Base-by-base conservation (phyloP, 2,113 vertebrate genomes). In the Pterophyllum scalare region DNA sequence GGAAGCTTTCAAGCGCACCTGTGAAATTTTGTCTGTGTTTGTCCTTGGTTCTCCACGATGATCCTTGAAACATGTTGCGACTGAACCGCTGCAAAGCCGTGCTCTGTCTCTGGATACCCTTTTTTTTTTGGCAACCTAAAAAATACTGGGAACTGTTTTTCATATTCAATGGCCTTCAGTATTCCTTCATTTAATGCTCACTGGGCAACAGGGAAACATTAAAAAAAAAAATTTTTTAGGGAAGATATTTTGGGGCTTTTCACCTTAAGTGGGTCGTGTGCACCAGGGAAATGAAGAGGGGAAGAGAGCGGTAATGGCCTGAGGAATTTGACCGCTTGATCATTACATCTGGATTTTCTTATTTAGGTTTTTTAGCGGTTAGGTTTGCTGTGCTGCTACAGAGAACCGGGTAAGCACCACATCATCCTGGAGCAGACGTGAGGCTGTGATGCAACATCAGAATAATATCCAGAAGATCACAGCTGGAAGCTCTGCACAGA, bases 391-490 rank as follows among this genome's bases (percentile, higher is more conserved):
- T 65, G 4, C 59, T 56, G 59, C 14, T 14, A 2, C 14, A 74
- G n/a, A 62, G 24, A 77, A 56, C 20, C 10, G 22, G 57, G 31
- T 54, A 9, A 26, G 33, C 9, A 14, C 20, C 65, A 38, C 61
- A 54, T 86, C 24, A 3, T 49, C 1, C 0, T 28, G 67, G 24
- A 60, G 43, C 31, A 11, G 75, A 77, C 62, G 6, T 10, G 79
- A 78, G 58, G 79, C 70, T 62, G 59, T 86, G 87, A 89, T 6
- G 46, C 78, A 90, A 83, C 87, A 84, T 75, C 24, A 52, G 52
- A 64, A 85, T 79, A 57, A 80, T 15, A 84, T 80, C 79, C 74
- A 77, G 20, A 67, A 59, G 57, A 84, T 82, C 64, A 59, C 60
- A 3, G 46, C 79, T 79, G 85, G 72, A 72, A 60, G 74, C 81